Evolutionary conservation across 2,888 invertebrate genomes (phyloP).

Genomic region (Ornithoptera alexandrae): DNA sequence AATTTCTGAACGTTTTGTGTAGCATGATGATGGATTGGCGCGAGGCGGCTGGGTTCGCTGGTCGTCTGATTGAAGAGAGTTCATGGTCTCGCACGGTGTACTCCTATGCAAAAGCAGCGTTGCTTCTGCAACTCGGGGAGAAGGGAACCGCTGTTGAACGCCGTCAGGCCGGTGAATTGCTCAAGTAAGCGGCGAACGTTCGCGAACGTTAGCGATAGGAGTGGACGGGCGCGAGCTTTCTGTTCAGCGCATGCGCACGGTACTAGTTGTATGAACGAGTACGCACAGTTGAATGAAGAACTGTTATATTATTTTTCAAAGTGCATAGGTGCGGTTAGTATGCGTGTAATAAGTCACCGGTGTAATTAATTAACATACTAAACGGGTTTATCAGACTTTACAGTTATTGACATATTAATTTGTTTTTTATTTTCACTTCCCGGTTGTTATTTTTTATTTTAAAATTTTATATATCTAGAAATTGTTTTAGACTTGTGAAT

Average conservation of each 20-base stretch:
- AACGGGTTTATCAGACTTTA: background rate
- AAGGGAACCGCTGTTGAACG: slow-evolving; percentile 64
- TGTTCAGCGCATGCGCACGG: background rate
- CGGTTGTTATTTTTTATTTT: background rate
- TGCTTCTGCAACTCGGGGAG: slow-evolving; percentile 86
- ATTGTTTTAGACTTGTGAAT: background rate
- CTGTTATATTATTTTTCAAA: slow-evolving; percentile 3
- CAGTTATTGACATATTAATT: background rate
- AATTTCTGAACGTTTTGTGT: slow-evolving; percentile 28
- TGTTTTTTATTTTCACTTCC: background rate
- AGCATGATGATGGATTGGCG: slow-evolving; percentile 88
- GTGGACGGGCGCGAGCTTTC: background rate
- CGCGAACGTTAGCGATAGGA: background rate
- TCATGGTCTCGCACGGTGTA: slow-evolving; percentile 96
- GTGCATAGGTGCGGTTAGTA: background rate
- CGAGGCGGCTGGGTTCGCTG: slow-evolving; percentile 86
- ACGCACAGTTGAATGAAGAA: background rate
- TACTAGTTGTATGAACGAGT: too few species aligned
- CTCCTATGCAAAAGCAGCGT: slow-evolving; percentile 92
- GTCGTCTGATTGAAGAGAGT: slow-evolving; percentile 86
- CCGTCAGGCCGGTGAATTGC: slow-evolving; percentile 81
- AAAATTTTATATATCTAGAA: background rate
- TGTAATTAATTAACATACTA: background rate
- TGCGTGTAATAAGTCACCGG: background rate
- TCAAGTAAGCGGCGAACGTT: slow-evolving; percentile 78